These are phyloP conservation scores for Nothocercus nigrocapillus DNA, from an alignment of 2,113 vertebrate species.

Conservation along the genomic window DNA sequence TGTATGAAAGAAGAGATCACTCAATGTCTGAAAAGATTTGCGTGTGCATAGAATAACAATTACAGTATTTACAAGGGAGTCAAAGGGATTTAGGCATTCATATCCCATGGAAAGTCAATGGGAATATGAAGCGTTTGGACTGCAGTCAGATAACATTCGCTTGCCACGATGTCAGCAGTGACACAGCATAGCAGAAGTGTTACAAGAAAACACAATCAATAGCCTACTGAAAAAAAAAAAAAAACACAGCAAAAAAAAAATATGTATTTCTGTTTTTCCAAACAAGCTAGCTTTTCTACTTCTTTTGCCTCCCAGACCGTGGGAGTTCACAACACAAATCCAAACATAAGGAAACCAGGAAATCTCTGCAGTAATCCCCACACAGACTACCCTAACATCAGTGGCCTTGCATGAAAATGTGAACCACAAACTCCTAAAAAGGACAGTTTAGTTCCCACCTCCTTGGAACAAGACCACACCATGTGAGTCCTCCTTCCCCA, in stretches of 20 bases:
- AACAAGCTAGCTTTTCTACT: not conserved
- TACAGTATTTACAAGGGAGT: not conserved
- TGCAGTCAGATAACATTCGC: not conserved
- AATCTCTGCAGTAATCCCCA: not conserved
- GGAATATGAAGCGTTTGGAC: not conserved
- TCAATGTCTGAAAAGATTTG: not conserved
- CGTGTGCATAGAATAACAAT: not conserved
- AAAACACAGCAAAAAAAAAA: not conserved
- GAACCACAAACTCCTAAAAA: not conserved
- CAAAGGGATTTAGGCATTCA: not conserved
- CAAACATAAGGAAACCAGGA: conserved; percentile 15
- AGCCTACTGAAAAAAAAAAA: not conserved
- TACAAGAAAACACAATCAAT: not conserved
- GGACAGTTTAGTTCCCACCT: not conserved
- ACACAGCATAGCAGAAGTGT: not conserved
- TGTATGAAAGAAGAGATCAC: not conserved
- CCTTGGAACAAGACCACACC: not conserved
- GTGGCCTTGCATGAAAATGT: not conserved
- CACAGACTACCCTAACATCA: not conserved
- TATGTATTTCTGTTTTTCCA: not conserved
- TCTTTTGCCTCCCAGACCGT: not conserved
- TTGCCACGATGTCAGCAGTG: not conserved
- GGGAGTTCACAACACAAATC: conserved; percentile 27
- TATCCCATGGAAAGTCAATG: not conserved
- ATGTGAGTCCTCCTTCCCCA: not conserved